A percentile compares a stretch with the other conserved stretches of the same genome.
phyloP scores from a whole-genome alignment of 2,888 invertebrate species.

The Tanypteryx hageni region DNA sequence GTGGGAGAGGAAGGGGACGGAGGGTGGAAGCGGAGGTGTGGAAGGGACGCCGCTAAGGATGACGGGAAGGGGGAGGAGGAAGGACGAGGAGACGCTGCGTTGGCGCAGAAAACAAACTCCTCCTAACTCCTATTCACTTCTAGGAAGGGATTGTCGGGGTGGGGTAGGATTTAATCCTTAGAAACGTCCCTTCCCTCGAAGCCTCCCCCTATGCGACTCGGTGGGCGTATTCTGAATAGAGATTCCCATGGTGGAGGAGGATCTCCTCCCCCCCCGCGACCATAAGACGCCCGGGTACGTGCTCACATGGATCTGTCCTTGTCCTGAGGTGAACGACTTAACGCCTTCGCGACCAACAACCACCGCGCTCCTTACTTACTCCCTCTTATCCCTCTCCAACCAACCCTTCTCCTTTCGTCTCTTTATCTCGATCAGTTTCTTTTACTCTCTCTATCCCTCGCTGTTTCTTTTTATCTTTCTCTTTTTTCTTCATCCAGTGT shows the following conservation, averaged over 20 bases:
- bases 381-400: too few relatives aligned
- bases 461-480: too few relatives aligned
- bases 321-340: constrained; percentile 9
- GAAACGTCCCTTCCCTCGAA: background rate
- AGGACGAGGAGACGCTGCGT: background rate
- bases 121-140: constrained; percentile 1
- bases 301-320: background rate
- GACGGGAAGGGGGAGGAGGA: background rate
- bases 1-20: background rate
- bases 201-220: too few relatives aligned
- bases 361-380: too few relatives aligned
- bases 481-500: too few relatives aligned
- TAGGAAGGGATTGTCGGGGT: constrained; percentile 16
- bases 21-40: background rate
- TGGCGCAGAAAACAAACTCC: too few relatives aligned
- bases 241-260: background rate
- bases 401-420: too few relatives aligned
- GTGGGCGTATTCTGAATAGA: constrained; percentile 1
- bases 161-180: constrained; percentile 20
- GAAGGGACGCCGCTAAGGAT: background rate
- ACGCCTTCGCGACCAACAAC: background rate
- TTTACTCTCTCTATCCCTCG: too few relatives aligned
- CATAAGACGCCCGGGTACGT: background rate
- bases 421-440: too few relatives aligned
- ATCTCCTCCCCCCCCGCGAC: background rate